Base-by-base conservation (phyloP, 2,797 vertebrate species). In the Lutjanus argentimaculatus region DNA sequence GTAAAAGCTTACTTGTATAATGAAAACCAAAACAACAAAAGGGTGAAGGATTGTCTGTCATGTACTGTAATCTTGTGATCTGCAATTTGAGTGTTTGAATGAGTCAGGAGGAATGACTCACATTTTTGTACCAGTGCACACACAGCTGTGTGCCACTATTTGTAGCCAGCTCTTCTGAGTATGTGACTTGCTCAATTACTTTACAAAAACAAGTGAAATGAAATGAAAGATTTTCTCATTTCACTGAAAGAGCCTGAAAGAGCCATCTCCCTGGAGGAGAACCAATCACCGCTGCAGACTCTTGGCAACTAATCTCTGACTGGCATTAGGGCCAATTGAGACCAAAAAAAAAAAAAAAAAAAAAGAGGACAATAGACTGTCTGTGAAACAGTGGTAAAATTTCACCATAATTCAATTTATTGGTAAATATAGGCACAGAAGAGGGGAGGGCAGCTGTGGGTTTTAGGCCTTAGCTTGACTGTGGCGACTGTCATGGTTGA, bases 161-260 rank as follows among this genome's bases (percentile, higher is more conserved):
- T 63, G 15, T 36, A 86, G 67, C 58, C 56, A 82, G 36, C 59
- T 68, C 70, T 53, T 83, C 48, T 84, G 69, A 81, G 40, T 72
- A 57, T 79, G 67, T 36, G 66, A 85, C 67, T 86, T 59, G 79
- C 75, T 82, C 45, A 72, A 69, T 89, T 81, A 79, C 83, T 79
- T 74, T 1, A 68, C 22, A 84, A 80, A 87, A 88, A 86, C 78
- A 87, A 87, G 74, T 81, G 68, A 85, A 88, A 79, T 56, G 43
- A 83, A 87, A 80, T 88, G 71, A 91, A 89, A 86, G 71, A 83
- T 83, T 77, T 82, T 80, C 62, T 88, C 67, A 69, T 88, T 88
- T 84, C 45, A 49, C 66, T 85, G 61, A 82, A 75, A 85, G 74
- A 78, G 71, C 57, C 56, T 74, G 49, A 85, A 82, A 84, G 74